A percentile compares a stretch with the other conserved stretches of the same genome.
Evolutionary conservation across 2,113 vertebrate genomes (phyloP).

Genomic region (Epinephelus cyanopodus): DNA sequence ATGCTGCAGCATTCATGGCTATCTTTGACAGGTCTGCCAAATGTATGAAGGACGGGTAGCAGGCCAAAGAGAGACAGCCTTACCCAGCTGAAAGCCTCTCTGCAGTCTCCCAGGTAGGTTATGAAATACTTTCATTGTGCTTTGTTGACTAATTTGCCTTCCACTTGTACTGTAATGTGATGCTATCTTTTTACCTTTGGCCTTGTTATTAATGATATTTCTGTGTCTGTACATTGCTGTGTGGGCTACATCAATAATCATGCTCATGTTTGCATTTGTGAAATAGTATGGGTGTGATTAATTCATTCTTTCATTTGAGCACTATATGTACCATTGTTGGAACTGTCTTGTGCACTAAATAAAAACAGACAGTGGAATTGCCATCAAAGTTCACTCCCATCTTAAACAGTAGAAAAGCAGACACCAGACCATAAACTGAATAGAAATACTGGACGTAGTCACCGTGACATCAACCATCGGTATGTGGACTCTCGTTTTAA

Average conservation of each 20-base stretch:
- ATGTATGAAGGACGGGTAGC: conserved; percentile 68
- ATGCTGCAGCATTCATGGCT: conserved; percentile 69
- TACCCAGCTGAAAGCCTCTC: conserved; percentile 60
- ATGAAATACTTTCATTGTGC: conserved; percentile 10
- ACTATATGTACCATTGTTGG: background rate
- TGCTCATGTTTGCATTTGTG: conserved; percentile 11
- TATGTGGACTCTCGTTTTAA: no score
- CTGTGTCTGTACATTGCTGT: conserved; percentile 4
- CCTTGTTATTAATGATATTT: background rate
- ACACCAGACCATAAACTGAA: no score
- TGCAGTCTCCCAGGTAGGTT: conserved; percentile 70
- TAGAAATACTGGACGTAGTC: no score
- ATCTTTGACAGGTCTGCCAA: conserved; percentile 63
- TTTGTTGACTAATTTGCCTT: conserved; percentile 6
- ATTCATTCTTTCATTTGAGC: background rate
- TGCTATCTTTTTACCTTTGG: background rate
- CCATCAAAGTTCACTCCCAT: background rate
- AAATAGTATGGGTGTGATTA: background rate
- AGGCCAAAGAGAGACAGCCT: conserved; percentile 71
- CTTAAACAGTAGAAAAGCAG: background rate
- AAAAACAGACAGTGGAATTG: no score
- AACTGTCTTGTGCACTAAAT: background rate
- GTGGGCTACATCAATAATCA: background rate
- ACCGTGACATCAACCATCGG: no score
- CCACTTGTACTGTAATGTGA: background rate